These are phyloP conservation scores for Podilymbus podiceps DNA, from an alignment of 2,113 vertebrate genomes.

Conservation along the genomic window DNA sequence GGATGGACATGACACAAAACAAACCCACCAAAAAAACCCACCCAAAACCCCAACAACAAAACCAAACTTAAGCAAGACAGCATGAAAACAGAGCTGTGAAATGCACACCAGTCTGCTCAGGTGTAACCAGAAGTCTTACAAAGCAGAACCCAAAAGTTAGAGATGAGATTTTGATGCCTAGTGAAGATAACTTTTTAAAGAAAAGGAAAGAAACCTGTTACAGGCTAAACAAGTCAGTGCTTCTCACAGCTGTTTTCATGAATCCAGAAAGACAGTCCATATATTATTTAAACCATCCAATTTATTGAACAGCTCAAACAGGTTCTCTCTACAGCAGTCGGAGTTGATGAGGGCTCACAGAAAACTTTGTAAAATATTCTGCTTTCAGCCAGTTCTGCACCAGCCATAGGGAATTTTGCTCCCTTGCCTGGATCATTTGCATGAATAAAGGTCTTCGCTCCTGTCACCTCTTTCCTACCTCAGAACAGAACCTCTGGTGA, in stretches of 20 bases:
- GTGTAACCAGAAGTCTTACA: not conserved
- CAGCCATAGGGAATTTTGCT: not conserved
- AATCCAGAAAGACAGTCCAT: conserved; percentile 41
- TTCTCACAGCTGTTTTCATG: not conserved
- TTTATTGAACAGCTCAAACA: conserved; percentile 39
- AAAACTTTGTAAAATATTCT: conserved; percentile 28
- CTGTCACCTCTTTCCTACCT: conserved; percentile 31
- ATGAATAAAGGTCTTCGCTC: conserved; percentile 4
- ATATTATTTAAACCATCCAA: conserved; percentile 63
- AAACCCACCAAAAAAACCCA: too few relatives aligned
- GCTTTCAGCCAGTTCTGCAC: conserved; percentile 3
- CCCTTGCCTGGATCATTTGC: conserved; percentile 2
- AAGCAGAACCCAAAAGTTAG: conserved; percentile 4
- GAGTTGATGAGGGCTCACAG: not conserved
- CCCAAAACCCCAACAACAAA: not conserved
- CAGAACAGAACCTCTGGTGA: conserved; percentile 22
- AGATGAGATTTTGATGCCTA: not conserved
- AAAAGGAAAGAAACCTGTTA: conserved; percentile 2
- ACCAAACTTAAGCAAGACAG: not conserved
- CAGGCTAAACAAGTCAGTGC: conserved; percentile 8
- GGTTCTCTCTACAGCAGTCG: not conserved
- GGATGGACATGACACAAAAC: too few relatives aligned
- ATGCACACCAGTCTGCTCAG: not conserved
- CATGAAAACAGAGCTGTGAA: not conserved
- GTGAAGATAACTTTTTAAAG: conserved; percentile 26